Conservation (phyloP, 1,140 invertebrate genomes). For the Micrasema minimum region DNA sequence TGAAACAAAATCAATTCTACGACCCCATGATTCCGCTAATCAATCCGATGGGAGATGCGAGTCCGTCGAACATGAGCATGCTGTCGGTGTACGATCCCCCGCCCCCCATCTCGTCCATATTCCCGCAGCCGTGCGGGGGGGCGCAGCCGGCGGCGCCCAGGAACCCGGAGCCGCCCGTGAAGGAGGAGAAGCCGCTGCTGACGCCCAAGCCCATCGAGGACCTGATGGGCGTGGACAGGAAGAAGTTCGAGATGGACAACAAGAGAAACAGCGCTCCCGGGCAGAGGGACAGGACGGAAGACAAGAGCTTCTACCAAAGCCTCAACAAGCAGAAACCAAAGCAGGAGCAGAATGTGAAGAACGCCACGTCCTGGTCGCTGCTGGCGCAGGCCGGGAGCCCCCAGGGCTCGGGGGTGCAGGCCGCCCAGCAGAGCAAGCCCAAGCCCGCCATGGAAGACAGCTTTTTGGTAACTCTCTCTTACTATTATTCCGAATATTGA, state of each 20-base stretch:
- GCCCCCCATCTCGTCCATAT: constrained; percentile 73
- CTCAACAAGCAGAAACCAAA: constrained; percentile 76
- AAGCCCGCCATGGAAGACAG: constrained; percentile 77
- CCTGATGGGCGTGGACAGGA: constrained; percentile 66
- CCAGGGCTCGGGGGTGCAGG: constrained; percentile 68
- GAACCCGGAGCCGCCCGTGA: constrained; percentile 65
- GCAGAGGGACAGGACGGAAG: constrained; percentile 58
- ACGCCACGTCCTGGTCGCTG: constrained; percentile 92
- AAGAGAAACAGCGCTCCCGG: constrained; percentile 61
- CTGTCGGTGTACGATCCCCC: constrained; percentile 64
- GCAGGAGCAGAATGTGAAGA: constrained; percentile 83
- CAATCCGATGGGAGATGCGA: too few species aligned
- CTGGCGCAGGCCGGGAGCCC: constrained; percentile 84
- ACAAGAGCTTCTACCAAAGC: constrained; percentile 73
- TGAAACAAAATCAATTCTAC: constrained; percentile 59
- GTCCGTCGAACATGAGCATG: too few species aligned
- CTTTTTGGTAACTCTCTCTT: constrained; percentile 69
- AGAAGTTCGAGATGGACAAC: constrained; percentile 59
- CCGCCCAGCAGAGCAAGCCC: constrained; percentile 70
- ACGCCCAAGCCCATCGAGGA: constrained; percentile 73
- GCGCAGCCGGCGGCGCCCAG: constrained; percentile 59
- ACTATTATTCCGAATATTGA: too few species aligned
- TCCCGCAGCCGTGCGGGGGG: too few species aligned
- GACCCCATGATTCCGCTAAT: too few species aligned
- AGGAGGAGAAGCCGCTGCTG: constrained; percentile 68